Evolutionary conservation across 2,113 vertebrate genomes (phyloP).

Genomic region (Lophochroa leadbeateri): DNA sequence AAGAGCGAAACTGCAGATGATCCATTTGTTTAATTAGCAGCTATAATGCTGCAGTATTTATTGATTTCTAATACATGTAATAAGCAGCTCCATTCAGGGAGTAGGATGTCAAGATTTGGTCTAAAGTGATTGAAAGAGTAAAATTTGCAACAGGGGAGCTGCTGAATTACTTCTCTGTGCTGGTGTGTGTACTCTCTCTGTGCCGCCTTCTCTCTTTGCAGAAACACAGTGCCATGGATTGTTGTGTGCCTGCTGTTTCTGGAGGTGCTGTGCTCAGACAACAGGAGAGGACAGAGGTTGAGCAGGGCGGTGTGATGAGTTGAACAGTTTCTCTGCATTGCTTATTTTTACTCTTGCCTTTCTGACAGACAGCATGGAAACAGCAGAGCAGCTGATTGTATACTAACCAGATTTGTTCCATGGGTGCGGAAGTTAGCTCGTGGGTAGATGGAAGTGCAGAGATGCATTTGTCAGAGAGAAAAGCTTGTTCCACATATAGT

Average conservation of each 20-base stretch:
- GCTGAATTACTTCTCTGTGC: neutral
- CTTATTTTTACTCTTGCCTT: neutral
- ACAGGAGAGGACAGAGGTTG: neutral
- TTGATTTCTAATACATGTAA: neutral
- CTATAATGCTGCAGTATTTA: neutral
- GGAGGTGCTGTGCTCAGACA: neutral
- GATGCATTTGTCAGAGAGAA: neutral
- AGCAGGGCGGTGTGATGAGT: neutral
- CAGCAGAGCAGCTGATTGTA: too few relatives aligned
- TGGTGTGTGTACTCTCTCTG: neutral
- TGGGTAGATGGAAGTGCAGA: neutral
- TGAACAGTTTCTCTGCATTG: neutral
- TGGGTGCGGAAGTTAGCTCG: neutral
- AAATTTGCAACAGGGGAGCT: neutral
- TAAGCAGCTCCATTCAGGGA: neutral
- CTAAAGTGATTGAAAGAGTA: neutral
- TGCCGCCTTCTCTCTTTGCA: neutral
- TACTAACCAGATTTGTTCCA: accelerated
- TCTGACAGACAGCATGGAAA: neutral
- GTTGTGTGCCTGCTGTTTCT: neutral
- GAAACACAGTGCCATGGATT: accelerated
- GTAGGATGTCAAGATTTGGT: neutral
- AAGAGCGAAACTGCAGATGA: neutral
- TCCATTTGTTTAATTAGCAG: neutral
- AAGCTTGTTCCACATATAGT: neutral